Evolutionary conservation across 2,113 vertebrate species (phyloP).

Genomic region (human): GRCh38 chr1:33801001-33801500

Average conservation of each 20-base stretch:
- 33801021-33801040: background rate
- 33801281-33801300: background rate
- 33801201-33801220: background rate
- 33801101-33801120: background rate
- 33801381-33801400: background rate
- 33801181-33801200: background rate
- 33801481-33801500: fast-evolving
- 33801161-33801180: background rate
- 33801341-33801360: background rate
- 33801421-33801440: background rate
- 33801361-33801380: fast-evolving
- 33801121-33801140: constrained; percentile 40
- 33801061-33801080: background rate
- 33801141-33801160: background rate
- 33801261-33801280: background rate
- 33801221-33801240: background rate
- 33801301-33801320: background rate
- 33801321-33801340: background rate
- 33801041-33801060: background rate
- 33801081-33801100: background rate
- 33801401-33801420: background rate
- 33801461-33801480: no score
- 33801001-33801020: constrained; percentile 1
- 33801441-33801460: background rate
- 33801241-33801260: background rate